Evolutionary conservation across 2,113 vertebrate genomes (phyloP), one percentile per base, ranked within the genome.

Genomic region (Scomber japonicus): DNA sequence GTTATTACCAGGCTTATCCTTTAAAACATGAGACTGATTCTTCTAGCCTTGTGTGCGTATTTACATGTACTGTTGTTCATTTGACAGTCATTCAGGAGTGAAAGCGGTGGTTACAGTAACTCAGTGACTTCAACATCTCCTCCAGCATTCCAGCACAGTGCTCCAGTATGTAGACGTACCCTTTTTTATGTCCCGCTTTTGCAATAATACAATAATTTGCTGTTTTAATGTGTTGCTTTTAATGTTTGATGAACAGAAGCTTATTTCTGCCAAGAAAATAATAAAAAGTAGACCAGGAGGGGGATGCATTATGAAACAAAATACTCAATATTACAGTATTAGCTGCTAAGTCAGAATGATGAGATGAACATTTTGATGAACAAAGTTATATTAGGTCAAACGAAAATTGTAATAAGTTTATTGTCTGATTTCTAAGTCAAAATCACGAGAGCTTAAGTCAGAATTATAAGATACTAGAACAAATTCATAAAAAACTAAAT

Each of bases 51-150:
- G 16, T 65, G 30, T 48, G 55, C 2, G 0, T 59, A 66, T 63
- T 76, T 15, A 21, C 8, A 10, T 68, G 8, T 46, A 2, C 12
- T 77, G 24, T 85, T 55, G 27, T 91, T 17, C 4, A 0, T 78
- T 56, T 77, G 10, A 44, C 78, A 94, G 94, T 82, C 90, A 16
- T 94, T 90, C 66, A 90, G 92, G 62, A 87, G 90, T 85, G 96
- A 97, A 75, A 96, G 94, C 80, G 97, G 96, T 11, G 96, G 96
- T 51, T 97, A 96, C 90, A 92, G 95, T 49, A 96, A 96, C 84
- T 86, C 95, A 14, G 85, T 90, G 24, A 72, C 71, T 13, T 82
- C 68, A 0, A 71, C 81, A 0, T 75, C 92, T 63, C 75, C 93
- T 21, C 94, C 95, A 90, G 94, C 89, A 75, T 93, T 96, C 35